These are phyloP conservation scores for Pachypeltis micranthus DNA, from an alignment of 1,140 invertebrate genomes.

Conservation along the genomic window DNA sequence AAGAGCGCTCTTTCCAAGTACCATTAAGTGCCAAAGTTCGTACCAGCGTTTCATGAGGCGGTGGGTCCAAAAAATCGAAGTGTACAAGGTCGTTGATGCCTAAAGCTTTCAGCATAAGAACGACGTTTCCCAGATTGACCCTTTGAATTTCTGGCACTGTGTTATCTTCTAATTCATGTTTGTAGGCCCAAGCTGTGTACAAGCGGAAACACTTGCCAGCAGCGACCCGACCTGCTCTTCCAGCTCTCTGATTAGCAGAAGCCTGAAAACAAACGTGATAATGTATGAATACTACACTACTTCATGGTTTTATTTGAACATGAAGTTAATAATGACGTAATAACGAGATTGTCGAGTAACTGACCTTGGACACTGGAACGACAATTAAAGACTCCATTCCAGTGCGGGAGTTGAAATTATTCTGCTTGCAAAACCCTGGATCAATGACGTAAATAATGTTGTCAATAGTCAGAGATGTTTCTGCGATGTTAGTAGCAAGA, in stretches of 20 bases:
- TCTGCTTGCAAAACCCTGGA: conserved; percentile 98
- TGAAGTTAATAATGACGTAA: neutral
- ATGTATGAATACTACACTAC: neutral
- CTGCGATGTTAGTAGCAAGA: conserved; percentile 97
- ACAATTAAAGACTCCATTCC: conserved; percentile 98
- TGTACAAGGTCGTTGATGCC: conserved; percentile 96
- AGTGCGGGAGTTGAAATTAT: conserved; percentile 95
- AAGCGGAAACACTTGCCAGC: conserved; percentile 96
- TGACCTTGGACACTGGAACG: conserved; percentile 87
- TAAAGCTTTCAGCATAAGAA: conserved; percentile 89
- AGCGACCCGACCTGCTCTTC: conserved; percentile 80
- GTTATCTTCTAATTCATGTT: conserved; percentile 95
- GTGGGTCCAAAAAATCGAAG: conserved; percentile 98
- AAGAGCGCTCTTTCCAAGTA: too few relatives aligned
- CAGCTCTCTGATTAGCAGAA: conserved; percentile 88
- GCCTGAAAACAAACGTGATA: conserved; percentile 37
- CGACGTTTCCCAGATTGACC: conserved; percentile 95
- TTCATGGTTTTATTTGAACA: neutral
- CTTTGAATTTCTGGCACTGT: conserved; percentile 96
- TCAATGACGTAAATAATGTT: conserved; percentile 99
- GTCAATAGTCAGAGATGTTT: conserved; percentile 98
- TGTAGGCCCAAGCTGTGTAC: conserved; percentile 94
- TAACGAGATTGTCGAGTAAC: neutral
- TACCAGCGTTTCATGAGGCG: conserved; percentile 91
- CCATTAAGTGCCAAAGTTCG: too few relatives aligned